Evolutionary conservation across 1,140 invertebrate species (phyloP), one percentile per base, ranked within the genome.

Genomic region (Choristoneura fumiferana): DNA sequence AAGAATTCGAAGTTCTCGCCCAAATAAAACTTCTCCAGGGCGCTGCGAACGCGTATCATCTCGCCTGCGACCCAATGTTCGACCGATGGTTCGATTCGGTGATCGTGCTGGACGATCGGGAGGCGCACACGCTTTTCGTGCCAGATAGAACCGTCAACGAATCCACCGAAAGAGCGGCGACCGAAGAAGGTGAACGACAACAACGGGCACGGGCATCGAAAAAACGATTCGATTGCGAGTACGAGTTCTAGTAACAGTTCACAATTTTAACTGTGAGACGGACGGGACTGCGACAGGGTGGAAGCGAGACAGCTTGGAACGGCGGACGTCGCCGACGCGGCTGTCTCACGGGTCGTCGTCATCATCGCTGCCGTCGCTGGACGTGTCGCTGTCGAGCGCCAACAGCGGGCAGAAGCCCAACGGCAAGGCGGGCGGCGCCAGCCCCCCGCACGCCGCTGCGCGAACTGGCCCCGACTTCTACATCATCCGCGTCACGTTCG

Each of bases 1-100:
- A 62, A 90, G 98, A 99, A 89, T 99, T 99, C 88, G 98, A 99
- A 90, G 96, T 99, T 38, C 90, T 99, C 29, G 98, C 98, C 0
- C 98, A 96, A 88, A 98, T 99, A 43, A 96, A 98, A 84, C 89
- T 99, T 54, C 90, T 99, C 4, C 98, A 99, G 89, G 97, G 97
- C 8, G 97, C 98, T n/a, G 98, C 98, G 0, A 98, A 98, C 83
- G 97, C 97, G 1, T 99, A 99, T 79, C 94, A 96, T 75, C 93
- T 99, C 62, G 92, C 92, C 13, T 92, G 93, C 49, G 97, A 99
- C 86, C 89, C 93, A 0, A 90, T 93, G 58, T 99, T 99, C 81
- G 95, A 98, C 83, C 90, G 94, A 36, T 99, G 98, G 98, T 99
- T 98, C 81, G 94, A 97, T 75, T 96, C 96, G 0, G 93, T 99